Evolutionary conservation across 2,888 invertebrate species (phyloP), one percentile per base, ranked within the genome.

Genomic region (Nipponacmea schrenckii): DNA sequence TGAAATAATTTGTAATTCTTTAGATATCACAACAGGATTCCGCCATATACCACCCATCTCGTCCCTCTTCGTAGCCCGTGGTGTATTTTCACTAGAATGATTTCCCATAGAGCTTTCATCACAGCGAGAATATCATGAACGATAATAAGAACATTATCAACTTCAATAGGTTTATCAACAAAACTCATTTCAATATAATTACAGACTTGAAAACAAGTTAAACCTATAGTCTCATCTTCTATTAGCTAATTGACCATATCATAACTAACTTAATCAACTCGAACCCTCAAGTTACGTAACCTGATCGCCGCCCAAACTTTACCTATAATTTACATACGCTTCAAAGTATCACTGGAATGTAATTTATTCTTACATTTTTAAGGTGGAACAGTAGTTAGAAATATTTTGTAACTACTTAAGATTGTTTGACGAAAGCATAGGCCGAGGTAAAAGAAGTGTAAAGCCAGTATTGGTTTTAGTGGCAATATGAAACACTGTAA

Each of bases 81-180:
- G 56, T 56, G 20, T 56, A 56, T 56, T 56, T 56, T 56, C 24
- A 24, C 24, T 24, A 56, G 56, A 56, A 24, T 10, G 39, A 56
- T 56, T 56, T 56, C 56, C 56, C 56, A 56, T 56, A 56, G 56
- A 56, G 24, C 56, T 24, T 56, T 56, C 24, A 56, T 56, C 56
- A 24, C 24, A 24, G 56, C 56, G 56, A 24, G 56, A 56, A 56
- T 56, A 56, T 56, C 20, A 56, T 56, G 20, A 20, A 56, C 20
- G 56, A 56, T 56, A 56, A 56, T 56, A 56, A 20, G 56, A 24
- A 56, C 56, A 56, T 56, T 56, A 56, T 56, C 56, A 56, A 24
- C 56, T 56, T 56, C 24, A 24, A 20, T 39, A 20, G 20, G 56
- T 56, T 56, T 56, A 56, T 56, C 56, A 56, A 56, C 56, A 10